A percentile compares a stretch with the other conserved stretches of the same genome.
These are phyloP conservation scores for Falco rusticolus DNA, from an alignment of 2,797 vertebrate species.

Conservation along the genomic window DNA sequence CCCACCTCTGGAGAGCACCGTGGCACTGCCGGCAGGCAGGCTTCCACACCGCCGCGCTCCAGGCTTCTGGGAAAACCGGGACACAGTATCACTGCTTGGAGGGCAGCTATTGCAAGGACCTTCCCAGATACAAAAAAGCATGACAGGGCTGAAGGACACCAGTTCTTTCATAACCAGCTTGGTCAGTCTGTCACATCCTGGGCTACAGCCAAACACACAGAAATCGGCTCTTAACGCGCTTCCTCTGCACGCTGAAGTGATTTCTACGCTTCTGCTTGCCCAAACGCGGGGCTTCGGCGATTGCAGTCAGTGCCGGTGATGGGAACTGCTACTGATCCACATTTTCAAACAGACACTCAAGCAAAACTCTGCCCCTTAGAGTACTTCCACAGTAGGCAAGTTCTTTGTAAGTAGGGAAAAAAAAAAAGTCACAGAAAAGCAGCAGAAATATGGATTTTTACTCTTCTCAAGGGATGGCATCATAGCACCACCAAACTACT, in stretches of 20 bases:
- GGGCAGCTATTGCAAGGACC: background rate
- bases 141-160: background rate
- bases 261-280: background rate
- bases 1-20: background rate
- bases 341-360: background rate
- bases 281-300: background rate
- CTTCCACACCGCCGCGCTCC: background rate
- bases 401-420: background rate
- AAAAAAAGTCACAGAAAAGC: background rate
- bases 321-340: background rate
- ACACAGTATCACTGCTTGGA: background rate
- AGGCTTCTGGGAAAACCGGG: background rate
- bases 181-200: background rate
- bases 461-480: background rate
- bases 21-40: background rate
- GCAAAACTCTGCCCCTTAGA: background rate
- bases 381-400: background rate
- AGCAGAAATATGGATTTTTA: background rate
- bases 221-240: background rate
- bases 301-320: fast-evolving
- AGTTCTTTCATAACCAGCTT: background rate
- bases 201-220: background rate
- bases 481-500: background rate
- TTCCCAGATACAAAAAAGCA: background rate
- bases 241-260: background rate